phyloP scores from a whole-genome alignment of 2,888 invertebrate genomes.

The Epinotia ramella region DNA sequence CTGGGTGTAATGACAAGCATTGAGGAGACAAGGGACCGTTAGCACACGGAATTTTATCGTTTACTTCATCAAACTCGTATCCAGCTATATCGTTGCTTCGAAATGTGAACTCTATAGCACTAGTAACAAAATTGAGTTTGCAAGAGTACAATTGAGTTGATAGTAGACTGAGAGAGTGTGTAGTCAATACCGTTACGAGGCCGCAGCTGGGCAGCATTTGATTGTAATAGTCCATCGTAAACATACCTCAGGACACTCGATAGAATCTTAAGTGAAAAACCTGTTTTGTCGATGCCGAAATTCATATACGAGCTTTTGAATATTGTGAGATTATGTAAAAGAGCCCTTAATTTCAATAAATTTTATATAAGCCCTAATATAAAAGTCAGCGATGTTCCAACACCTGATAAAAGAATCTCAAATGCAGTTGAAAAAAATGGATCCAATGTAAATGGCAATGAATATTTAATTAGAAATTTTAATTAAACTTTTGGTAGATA shows the following conservation, averaged over 20 bases:
- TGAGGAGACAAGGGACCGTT: slow-evolving; percentile 70
- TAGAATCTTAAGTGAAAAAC: slow-evolving; percentile 23
- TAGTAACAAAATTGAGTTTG: neutral
- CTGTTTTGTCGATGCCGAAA: no score
- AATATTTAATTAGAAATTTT: no score
- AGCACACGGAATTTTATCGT: slow-evolving; percentile 70
- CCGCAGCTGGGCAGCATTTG: slow-evolving; percentile 36
- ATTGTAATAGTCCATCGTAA: slow-evolving; percentile 35
- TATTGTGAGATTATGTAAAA: no score
- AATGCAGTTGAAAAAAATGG: no score
- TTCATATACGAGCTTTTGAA: no score
- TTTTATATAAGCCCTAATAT: no score
- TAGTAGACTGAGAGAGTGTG: slow-evolving; percentile 3
- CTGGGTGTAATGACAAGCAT: slow-evolving; percentile 67
- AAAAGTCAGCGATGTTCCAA: no score
- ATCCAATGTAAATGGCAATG: no score
- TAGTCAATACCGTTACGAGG: slow-evolving; percentile 30
- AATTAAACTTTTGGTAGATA: no score
- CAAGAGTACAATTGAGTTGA: neutral
- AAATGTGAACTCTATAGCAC: slow-evolving; percentile 4
- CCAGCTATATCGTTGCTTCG: no score
- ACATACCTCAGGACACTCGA: slow-evolving; percentile 26
- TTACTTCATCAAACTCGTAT: neutral
- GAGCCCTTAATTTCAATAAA: no score
- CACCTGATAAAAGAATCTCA: no score